Evolutionary conservation across 2,888 invertebrate species (phyloP), one percentile per base, ranked within the genome.

Genomic region (Drosophila emarginata): DNA sequence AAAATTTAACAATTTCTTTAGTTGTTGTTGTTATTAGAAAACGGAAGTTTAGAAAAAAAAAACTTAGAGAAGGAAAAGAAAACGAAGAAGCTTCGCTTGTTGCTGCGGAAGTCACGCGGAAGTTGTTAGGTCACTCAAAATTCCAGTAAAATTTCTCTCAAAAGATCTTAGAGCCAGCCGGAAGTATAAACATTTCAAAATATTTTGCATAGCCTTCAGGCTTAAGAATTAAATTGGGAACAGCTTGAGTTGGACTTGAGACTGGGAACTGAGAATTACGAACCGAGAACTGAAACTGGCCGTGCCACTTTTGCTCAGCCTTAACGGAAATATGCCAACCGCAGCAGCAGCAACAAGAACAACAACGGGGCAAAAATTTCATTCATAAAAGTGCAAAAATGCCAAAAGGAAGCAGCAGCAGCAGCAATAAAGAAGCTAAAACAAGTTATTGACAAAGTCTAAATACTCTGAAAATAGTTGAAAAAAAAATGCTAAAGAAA

Each of bases 341-440:
- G 74, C 78, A 81, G 76, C 80, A 77, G 59, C 76, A 79, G 32
- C 81, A 73, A 60, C 68, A 70, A 54, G 36, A 54, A 57, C 60
- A 58, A 53, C 62, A 60, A 28, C 56, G 61, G 45, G 40, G 32
- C 21, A 72, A 72, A 65, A 75, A 78, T 80, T 87, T 85, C 85
- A 86, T 86, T 86, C 85, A 86, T 86, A 86, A 87, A 87, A 87
- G 77, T 74, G 79, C 74, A 84, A 80, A 82, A 80, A 84, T 80
- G 80, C 77, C 78, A 82, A 87, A 84, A 81, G 84, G 81, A 83
- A 82, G 82, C 82, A 79, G 61, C 68, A 73, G 15, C n/a, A 26
- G 14, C n/a, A 14, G 15, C 23, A 53, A 28, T n/a, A 54, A 32
- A 36, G 14, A 52, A 54, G 32, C 32, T 32, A 11, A 18, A 54